These are phyloP conservation scores for Parapristionchus giblindavisi DNA, from an alignment of 2,888 invertebrate genomes.

Conservation along the genomic window DNA sequence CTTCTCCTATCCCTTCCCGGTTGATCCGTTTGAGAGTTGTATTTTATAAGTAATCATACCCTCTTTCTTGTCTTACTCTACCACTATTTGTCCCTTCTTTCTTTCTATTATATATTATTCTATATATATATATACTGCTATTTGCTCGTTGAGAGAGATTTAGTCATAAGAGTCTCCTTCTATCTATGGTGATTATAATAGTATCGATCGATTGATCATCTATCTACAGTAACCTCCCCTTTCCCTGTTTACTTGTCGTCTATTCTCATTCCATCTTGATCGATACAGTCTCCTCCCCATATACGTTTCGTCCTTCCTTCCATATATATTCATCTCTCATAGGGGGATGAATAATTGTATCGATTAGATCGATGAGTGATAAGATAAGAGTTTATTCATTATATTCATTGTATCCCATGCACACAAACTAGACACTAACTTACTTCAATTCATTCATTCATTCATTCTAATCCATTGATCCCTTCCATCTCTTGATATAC, in stretches of 20 bases:
- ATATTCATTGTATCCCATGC: no score
- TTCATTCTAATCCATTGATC: neutral
- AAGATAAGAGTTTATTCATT: no score
- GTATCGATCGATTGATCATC: neutral
- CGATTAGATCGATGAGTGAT: constrained; percentile 30
- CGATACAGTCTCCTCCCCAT: constrained; percentile 1
- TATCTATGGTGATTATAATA: constrained; percentile 10
- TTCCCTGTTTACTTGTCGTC: neutral
- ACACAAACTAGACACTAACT: constrained; percentile 16
- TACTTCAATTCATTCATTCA: neutral
- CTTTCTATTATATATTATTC: neutral
- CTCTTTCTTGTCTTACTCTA: neutral
- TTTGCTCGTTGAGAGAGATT: constrained; percentile 14
- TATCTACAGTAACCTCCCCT: neutral
- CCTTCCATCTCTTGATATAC: neutral
- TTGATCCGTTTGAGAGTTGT: neutral
- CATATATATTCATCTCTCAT: neutral
- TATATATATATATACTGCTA: neutral
- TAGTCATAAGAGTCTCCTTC: constrained; percentile 27
- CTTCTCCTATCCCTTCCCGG: neutral
- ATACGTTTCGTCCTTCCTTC: neutral
- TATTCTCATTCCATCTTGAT: neutral
- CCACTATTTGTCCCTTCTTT: neutral
- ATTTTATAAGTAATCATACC: neutral
- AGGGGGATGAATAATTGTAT: constrained; percentile 29